Percentiles rank a stretch among this genome's conserved stretches.
Evolutionary conservation across 2,888 invertebrate genomes (phyloP).

Genomic region (Protodeltote pygarga): DNA sequence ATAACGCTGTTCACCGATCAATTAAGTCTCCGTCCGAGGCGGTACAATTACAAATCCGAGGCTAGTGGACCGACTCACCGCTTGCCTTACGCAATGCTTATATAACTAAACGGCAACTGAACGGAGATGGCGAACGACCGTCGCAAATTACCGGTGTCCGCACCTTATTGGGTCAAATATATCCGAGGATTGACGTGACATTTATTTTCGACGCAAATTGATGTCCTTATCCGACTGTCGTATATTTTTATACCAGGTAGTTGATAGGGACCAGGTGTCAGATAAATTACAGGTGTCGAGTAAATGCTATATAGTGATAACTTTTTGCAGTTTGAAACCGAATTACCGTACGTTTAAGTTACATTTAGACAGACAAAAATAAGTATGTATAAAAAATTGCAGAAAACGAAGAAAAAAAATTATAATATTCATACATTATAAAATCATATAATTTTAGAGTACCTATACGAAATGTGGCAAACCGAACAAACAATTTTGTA

Average conservation of each 20-base stretch:
- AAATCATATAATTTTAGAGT: too few relatives aligned
- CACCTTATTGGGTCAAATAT: constrained; percentile 64
- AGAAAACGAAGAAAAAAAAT: too few relatives aligned
- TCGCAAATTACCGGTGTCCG: constrained; percentile 67
- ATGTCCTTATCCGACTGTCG: constrained; percentile 34
- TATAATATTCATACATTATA: too few relatives aligned
- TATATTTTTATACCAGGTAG: constrained; percentile 23
- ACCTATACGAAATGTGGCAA: too few relatives aligned
- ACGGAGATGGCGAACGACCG: constrained; percentile 53
- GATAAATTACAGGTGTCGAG: constrained; percentile 35
- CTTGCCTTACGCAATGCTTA: constrained; percentile 68
- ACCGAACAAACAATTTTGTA: neutral
- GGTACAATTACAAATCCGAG: constrained; percentile 30
- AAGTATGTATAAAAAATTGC: too few relatives aligned
- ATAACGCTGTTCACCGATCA: constrained; percentile 33
- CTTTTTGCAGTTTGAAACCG: constrained; percentile 15
- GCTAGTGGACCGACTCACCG: constrained; percentile 60
- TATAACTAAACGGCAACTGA: constrained; percentile 53
- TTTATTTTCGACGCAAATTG: constrained; percentile 45
- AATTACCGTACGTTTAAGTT: too few relatives aligned
- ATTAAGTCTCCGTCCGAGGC: constrained; percentile 32
- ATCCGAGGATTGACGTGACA: constrained; percentile 55
- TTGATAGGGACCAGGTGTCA: constrained; percentile 27
- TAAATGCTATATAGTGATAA: constrained; percentile 16
- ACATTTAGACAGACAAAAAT: neutral